Base-by-base conservation (phyloP, 2,113 vertebrate genomes). In the Chaetura pelagica region DNA sequence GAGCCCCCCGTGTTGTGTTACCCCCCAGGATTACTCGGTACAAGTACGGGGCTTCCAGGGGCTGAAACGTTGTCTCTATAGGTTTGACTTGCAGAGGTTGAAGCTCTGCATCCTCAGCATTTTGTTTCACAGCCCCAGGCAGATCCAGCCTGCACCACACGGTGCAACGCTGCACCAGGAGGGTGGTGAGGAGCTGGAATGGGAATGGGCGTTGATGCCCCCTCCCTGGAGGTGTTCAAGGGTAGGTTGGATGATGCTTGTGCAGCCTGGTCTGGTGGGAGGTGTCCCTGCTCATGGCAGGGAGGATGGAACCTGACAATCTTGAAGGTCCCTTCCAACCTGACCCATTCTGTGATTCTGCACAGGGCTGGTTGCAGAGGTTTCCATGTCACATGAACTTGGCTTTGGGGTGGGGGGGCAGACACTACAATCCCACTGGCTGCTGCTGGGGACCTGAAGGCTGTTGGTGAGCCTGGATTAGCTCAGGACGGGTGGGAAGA, bases 21-120 rank as follows among this genome's bases (percentile, higher is more conserved):
- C 16, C 40, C 40, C 9, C 12, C 2, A 16, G 34, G 57, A 12
- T 12, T 3, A 8, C 24, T 52, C 51, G 19, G 42, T 16, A 5
- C 1, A 4, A 19, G 9, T 5, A 10, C 5, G 40, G 49, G 26
- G 3, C 11, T 15, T 2, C 0, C 0, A 3, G 14, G 34, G 55
- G 2, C 18, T 80, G 35, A 10, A 21, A 21, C 10, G 15, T 1
- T 42, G 46, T 46, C 23, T 12, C 32, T 32, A 6, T 3, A 0
- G 4, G 18, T 29, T 64, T 64, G 27, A 29, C 3, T 2, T 20
- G 1, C 12, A 4, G 26, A 21, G 4, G 5, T 51, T 64, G 17
- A 35, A 66, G 40, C 48, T 40, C 61, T 40, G 54, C 68, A 19
- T 4, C n/a, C 66, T 52, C 67, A 22, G 67, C 29, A 1, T 5